Conservation (phyloP, 2,113 vertebrate genomes). For the Zingel zingel region DNA sequence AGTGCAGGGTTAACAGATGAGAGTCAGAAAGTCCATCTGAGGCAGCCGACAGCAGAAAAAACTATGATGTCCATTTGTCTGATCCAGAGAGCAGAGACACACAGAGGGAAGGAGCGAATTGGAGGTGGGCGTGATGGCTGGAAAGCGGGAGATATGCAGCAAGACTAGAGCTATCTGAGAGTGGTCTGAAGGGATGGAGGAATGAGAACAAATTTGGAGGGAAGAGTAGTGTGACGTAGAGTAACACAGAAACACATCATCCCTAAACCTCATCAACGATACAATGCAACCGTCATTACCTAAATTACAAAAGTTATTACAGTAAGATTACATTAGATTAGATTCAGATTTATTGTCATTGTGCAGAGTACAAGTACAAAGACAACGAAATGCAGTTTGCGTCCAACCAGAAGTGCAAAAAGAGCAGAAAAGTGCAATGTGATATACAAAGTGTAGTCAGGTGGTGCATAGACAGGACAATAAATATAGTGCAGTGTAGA, state of each 20-base stretch:
- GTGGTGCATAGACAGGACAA: no score
- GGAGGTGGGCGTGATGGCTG: background rate
- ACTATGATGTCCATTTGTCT: background rate
- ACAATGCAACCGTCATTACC: background rate
- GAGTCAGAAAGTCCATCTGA: conserved; percentile 1
- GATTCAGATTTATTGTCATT: no score
- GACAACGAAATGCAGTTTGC: no score
- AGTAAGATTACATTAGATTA: no score
- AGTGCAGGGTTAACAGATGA: conserved; percentile 16
- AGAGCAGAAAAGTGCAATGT: no score
- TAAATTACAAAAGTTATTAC: no score
- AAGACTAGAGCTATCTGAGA: background rate
- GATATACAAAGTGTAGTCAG: no score
- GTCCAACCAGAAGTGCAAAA: no score
- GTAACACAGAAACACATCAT: background rate
- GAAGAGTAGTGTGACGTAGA: no score
- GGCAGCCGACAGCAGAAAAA: background rate
- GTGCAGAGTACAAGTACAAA: no score
- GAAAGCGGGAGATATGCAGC: background rate
- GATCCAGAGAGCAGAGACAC: conserved; percentile 7
- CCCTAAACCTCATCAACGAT: background rate
- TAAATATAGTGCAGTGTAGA: no score
- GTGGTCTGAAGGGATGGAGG: conserved; percentile 8
- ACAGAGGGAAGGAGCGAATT: background rate
- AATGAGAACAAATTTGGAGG: background rate